phyloP scores from a whole-genome alignment of 2,797 vertebrate genomes.

The Erethizon dorsatum region DNA sequence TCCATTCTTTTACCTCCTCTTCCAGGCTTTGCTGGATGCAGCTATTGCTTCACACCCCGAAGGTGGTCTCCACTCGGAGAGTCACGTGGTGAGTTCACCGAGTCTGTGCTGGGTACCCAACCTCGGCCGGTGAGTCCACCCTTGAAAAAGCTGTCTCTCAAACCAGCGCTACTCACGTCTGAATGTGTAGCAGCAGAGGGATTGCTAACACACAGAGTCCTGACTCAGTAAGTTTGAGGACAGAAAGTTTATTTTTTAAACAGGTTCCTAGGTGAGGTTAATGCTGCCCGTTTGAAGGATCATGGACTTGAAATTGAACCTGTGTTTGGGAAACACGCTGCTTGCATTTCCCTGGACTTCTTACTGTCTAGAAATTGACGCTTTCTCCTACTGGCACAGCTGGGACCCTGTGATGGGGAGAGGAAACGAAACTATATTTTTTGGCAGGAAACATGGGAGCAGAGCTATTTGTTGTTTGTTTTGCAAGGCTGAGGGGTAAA shows the following conservation, averaged over 20 bases:
- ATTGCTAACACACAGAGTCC: neutral
- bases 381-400: neutral
- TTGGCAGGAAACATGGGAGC: neutral
- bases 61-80: neutral
- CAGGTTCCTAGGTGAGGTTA: neutral
- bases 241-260: neutral
- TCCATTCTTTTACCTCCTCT: neutral
- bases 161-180: neutral
- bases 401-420: rapidly evolving
- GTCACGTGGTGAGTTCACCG: neutral
- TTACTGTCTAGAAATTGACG: neutral
- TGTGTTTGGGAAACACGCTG: neutral
- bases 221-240: neutral
- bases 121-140: neutral
- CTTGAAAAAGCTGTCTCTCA: neutral
- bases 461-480: neutral
- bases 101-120: neutral
- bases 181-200: too few species aligned
- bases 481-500: neutral
- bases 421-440: neutral
- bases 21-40: neutral
- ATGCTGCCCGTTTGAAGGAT: neutral
- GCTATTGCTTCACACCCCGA: neutral
- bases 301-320: neutral
- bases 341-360: neutral